phyloP scores from a whole-genome alignment of 1,140 invertebrate genomes.

The Drosophila miranda region DNA sequence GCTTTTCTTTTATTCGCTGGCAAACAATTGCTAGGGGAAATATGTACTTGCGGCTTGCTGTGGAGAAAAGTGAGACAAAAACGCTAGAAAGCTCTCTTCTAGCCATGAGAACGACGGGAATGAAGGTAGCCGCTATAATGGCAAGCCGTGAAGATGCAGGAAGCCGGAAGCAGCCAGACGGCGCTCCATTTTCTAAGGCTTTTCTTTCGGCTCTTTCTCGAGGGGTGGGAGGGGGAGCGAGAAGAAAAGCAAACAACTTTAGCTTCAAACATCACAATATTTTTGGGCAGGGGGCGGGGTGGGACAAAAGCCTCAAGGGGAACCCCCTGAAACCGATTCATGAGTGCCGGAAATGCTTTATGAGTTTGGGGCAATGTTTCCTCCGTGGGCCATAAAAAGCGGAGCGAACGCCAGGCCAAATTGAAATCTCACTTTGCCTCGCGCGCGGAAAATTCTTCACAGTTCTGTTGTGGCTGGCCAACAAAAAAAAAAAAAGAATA shows the following conservation, averaged over 20 bases:
- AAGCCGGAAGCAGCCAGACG: slow-evolving; percentile 53
- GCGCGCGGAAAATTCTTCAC: slow-evolving; percentile 32
- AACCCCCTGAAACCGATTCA: slow-evolving; percentile 52
- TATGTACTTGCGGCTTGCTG: slow-evolving; percentile 49
- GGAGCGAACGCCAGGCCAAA: slow-evolving; percentile 51
- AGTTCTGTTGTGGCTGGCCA: slow-evolving; percentile 30
- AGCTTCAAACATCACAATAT: slow-evolving; percentile 43
- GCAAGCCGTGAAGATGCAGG: slow-evolving; percentile 49
- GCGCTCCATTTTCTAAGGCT: slow-evolving; percentile 69
- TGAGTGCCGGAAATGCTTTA: slow-evolving; percentile 78
- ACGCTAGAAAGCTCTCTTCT: slow-evolving; percentile 3
- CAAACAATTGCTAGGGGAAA: slow-evolving; percentile 63
- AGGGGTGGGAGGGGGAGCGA: background rate
- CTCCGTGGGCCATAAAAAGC: slow-evolving; percentile 55
- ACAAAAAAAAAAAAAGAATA: slow-evolving; percentile 8
- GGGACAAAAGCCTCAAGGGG: slow-evolving; percentile 36
- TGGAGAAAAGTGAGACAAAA: slow-evolving; percentile 49
- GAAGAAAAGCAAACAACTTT: slow-evolving; percentile 57
- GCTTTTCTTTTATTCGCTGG: slow-evolving; percentile 60
- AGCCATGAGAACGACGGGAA: background rate
- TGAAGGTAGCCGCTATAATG: slow-evolving; percentile 62
- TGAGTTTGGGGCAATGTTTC: slow-evolving; percentile 67
- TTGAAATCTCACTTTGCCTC: slow-evolving; percentile 63
- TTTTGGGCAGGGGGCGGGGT: slow-evolving; percentile 6
- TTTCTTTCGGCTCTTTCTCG: slow-evolving; percentile 22